These are phyloP conservation scores for Emydura subglobosa DNA, from an alignment of 2,113 vertebrate species.

Conservation along the genomic window DNA sequence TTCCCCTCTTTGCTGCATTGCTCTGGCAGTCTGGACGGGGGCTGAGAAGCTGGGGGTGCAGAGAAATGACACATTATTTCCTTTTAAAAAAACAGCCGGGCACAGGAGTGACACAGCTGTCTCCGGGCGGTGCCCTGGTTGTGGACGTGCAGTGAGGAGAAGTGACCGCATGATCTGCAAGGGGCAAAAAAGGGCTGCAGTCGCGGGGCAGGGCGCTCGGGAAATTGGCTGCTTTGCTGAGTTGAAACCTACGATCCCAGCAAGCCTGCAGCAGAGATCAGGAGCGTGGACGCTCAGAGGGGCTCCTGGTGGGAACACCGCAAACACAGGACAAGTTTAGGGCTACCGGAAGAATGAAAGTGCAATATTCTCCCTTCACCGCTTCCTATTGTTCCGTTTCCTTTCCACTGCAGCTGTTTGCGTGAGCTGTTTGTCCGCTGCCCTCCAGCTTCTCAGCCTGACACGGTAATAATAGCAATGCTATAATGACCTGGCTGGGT, in stretches of 20 bases:
- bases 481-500: too few relatives aligned
- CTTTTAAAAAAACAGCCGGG: neutral
- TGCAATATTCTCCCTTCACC: too few relatives aligned
- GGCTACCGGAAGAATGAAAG: too few relatives aligned
- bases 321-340: too few relatives aligned
- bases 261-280: too few relatives aligned
- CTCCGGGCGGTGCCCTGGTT: neutral
- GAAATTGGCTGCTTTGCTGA: too few relatives aligned
- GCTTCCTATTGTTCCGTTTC: neutral
- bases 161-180: fast-evolving
- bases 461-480: too few relatives aligned
- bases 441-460: too few relatives aligned
- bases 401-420: neutral
- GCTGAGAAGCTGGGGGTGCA: conserved; percentile 30
- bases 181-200: fast-evolving
- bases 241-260: neutral
- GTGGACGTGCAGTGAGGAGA: neutral
- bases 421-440: too few relatives aligned
- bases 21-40: neutral
- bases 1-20: conserved; percentile 21
- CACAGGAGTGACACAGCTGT: neutral
- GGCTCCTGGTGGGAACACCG: too few relatives aligned
- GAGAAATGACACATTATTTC: neutral
- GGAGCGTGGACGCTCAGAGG: neutral
- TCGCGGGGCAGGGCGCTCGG: neutral